Evolutionary conservation across 1,140 invertebrate genomes (phyloP).

Genomic region (Heterodera schachtii): DNA sequence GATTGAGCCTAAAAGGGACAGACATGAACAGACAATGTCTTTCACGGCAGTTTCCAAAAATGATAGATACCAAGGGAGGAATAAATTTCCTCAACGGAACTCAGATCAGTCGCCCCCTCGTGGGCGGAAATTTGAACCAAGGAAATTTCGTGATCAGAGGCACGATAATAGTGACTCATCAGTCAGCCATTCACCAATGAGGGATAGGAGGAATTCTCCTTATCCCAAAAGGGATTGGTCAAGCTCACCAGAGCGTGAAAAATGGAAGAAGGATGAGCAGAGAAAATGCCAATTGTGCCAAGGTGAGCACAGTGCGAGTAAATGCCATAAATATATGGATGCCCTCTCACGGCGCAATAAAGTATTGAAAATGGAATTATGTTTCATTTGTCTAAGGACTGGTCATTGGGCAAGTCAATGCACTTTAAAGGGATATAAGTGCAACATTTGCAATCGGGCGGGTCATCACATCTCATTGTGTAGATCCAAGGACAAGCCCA

Average conservation of each 20-base stretch:
- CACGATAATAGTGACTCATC: too few relatives aligned
- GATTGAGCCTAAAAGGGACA: neutral
- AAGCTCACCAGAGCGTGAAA: too few relatives aligned
- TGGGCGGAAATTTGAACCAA: neutral
- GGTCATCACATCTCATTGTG: neutral
- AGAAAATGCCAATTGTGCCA: neutral
- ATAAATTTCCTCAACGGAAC: neutral
- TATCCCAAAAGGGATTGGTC: too few relatives aligned
- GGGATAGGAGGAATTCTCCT: too few relatives aligned
- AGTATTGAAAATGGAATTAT: neutral
- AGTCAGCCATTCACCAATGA: too few relatives aligned
- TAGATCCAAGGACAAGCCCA: neutral
- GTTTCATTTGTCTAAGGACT: neutral
- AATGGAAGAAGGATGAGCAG: too few relatives aligned
- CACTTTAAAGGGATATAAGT: neutral
- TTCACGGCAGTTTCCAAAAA: neutral
- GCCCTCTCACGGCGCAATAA: too few relatives aligned
- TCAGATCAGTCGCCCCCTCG: neutral
- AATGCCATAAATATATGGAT: neutral
- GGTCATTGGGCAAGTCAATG: neutral
- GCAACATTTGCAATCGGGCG: neutral
- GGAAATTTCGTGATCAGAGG: neutral
- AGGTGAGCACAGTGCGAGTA: neutral
- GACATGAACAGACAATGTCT: neutral
- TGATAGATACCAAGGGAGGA: constrained; percentile 2